These are phyloP conservation scores for Pedionomus torquatus DNA, from an alignment of 2,113 vertebrate genomes.

Conservation along the genomic window DNA sequence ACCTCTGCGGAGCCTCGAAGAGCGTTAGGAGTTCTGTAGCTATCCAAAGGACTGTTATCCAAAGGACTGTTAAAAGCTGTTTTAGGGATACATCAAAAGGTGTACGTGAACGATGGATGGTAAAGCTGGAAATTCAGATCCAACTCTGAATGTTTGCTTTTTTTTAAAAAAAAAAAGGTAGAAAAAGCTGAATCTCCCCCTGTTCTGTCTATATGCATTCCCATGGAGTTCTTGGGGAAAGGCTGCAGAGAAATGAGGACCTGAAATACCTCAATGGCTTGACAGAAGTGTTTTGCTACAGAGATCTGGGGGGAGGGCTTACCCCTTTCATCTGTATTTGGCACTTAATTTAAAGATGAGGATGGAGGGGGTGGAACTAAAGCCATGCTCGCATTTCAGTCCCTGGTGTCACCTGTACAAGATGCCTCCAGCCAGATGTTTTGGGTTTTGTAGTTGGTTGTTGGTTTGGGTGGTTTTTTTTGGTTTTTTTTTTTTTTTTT, in stretches of 20 bases:
- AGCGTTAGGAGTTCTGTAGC: neutral
- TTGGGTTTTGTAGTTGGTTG: neutral
- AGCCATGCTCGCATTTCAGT: slow-evolving; percentile 45
- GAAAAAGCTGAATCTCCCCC: neutral
- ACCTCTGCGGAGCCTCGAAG: neutral
- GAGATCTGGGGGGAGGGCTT: neutral
- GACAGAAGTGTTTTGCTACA: neutral
- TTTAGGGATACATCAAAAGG: neutral
- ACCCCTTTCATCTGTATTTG: neutral
- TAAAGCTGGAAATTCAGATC: slow-evolving; percentile 5
- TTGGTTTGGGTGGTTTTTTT: neutral
- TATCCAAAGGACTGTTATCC: neutral
- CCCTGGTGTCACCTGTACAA: slow-evolving; percentile 25
- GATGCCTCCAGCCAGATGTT: slow-evolving; percentile 53
- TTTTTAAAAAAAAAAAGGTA: neutral
- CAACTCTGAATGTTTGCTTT: neutral
- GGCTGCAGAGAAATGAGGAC: neutral
- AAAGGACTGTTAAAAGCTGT: neutral
- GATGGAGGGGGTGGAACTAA: neutral
- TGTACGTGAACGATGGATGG: neutral
- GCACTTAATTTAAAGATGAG: slow-evolving; percentile 18
- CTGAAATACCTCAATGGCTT: neutral
- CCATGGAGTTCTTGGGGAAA: neutral
- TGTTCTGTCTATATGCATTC: neutral
- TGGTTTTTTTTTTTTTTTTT: slow-evolving; percentile 32